Base-by-base conservation (phyloP, 2,888 invertebrate genomes). In the Hirtodrosophila alboralis region DNA sequence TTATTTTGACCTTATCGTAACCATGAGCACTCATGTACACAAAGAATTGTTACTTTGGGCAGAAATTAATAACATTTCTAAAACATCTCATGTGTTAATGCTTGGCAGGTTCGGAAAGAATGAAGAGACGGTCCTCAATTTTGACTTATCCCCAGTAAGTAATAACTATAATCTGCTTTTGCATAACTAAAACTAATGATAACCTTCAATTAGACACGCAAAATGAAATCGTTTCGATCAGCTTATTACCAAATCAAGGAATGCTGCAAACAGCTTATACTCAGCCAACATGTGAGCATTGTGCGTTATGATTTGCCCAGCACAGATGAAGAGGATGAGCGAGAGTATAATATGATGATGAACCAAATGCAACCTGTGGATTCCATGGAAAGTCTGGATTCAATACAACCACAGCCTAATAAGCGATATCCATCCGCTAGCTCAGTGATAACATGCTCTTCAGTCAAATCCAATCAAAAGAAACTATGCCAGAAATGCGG, bases 1-100 rank as follows among this genome's bases (percentile, higher is more conserved):
- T 3, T 91, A 92, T 27, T 98, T 94, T 90, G 95, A 97, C 89
- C 95, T 93, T 89, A 96, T 98, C 78, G 96, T 98, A 91, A 97
- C 97, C 4, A 98, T 98, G 97, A 98, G 98, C 89, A 92, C 95
- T 60, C 92, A 85, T 6, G 61, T 79, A 0, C 49, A 68, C 18
- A 86, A 83, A 8, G 86, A 86, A 27, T 18, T 86, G 3, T 13
- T 69, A 8, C 37, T 66, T 4, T 83, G 86, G 86, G 62, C 57
- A 1, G 18, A 6, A 0, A 37, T 28, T 0, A 73, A 75, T 41
- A 65, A 47, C 1, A 9, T 41, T 0, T 6, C 13, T 1, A 36
- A 33, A 0, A 10, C 23, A 0, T 61, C 56, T 0, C 23, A 68
- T 4, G 33, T 84, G 0, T 1, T 64, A 0, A 44, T 47, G 28